Evolutionary conservation across 30 jellyfish, hydroid and myxozoan genomes (phyloP).

Genomic region (Aurelia coerulea): DNA sequence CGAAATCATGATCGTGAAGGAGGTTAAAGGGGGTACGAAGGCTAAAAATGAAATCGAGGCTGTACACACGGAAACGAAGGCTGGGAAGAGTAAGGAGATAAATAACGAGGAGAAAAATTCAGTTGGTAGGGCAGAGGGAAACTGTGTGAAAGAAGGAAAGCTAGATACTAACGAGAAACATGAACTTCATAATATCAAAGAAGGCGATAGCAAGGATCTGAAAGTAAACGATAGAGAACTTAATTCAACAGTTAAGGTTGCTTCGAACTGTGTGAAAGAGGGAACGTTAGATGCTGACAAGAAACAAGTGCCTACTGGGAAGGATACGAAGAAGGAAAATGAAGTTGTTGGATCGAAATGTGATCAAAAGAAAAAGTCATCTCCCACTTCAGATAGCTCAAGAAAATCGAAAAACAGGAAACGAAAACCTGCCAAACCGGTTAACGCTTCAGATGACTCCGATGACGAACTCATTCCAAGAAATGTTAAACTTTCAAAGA

Average conservation of each 20-base stretch:
- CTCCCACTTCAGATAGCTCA: conserved; percentile 52
- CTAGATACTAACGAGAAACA: no score
- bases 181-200: no score
- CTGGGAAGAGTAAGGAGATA: background rate
- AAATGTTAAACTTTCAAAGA: conserved; percentile 1
- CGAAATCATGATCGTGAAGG: conserved; percentile 43
- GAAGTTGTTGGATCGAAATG: background rate
- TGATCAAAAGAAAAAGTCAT: conserved; percentile 9
- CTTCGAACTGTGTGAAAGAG: no score
- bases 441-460: conserved; percentile 40
- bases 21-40: conserved; percentile 2
- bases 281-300: no score
- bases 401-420: conserved; percentile 38
- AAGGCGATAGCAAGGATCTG: no score
- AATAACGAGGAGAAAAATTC: background rate
- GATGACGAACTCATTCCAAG: conserved; percentile 24
- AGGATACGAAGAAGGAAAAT: background rate
- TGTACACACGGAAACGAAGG: background rate
- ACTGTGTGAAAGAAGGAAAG: no score
- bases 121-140: no score
- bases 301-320: no score
- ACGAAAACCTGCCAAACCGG: conserved; percentile 24
- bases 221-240: no score
- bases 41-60: background rate
- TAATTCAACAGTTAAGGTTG: no score